phyloP scores from a whole-genome alignment of 2,113 vertebrate genomes.

The Salvator merianae region DNA sequence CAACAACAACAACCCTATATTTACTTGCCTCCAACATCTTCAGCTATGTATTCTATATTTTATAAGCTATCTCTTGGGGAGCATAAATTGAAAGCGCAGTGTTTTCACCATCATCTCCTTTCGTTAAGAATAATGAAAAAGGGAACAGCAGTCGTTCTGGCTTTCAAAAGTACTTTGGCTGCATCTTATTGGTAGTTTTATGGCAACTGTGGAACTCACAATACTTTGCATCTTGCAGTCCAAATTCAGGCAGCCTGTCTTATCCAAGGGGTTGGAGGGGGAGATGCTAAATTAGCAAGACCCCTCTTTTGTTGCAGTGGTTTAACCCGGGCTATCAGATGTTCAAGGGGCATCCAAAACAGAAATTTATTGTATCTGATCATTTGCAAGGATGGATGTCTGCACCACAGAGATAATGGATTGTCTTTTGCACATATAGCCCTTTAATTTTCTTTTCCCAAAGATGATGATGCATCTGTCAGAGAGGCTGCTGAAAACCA shows the following conservation, averaged over 20 bases:
- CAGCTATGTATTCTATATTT: slow-evolving; percentile 69
- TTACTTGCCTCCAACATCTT: slow-evolving; percentile 29
- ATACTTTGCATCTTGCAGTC: not conserved
- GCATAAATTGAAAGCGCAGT: slow-evolving; percentile 77
- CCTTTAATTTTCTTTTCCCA: too few species aligned
- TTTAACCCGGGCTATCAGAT: too few species aligned
- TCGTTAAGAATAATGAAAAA: slow-evolving; percentile 81
- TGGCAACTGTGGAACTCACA: slow-evolving; percentile 18
- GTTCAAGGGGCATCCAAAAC: too few species aligned
- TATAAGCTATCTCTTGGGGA: slow-evolving; percentile 76
- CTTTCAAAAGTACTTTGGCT: slow-evolving; percentile 70
- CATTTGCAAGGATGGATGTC: too few species aligned
- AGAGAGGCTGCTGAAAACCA: too few species aligned
- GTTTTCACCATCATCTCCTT: slow-evolving; percentile 75
- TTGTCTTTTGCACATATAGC: too few species aligned
- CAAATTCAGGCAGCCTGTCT: not conserved
- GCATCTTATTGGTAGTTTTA: slow-evolving; percentile 70
- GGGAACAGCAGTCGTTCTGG: slow-evolving; percentile 73
- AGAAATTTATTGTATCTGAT: too few species aligned
- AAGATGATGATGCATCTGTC: too few species aligned
- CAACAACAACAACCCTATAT: too few species aligned
- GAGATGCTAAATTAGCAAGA: too few species aligned
- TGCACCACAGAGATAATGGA: too few species aligned
- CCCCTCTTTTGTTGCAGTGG: too few species aligned
- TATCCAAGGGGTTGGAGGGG: not conserved